Percentiles rank a stretch among this genome's conserved stretches.
These are phyloP conservation scores for Trichoplusia ni DNA, from an alignment of 1,140 invertebrate genomes.

Conservation along the genomic window DNA sequence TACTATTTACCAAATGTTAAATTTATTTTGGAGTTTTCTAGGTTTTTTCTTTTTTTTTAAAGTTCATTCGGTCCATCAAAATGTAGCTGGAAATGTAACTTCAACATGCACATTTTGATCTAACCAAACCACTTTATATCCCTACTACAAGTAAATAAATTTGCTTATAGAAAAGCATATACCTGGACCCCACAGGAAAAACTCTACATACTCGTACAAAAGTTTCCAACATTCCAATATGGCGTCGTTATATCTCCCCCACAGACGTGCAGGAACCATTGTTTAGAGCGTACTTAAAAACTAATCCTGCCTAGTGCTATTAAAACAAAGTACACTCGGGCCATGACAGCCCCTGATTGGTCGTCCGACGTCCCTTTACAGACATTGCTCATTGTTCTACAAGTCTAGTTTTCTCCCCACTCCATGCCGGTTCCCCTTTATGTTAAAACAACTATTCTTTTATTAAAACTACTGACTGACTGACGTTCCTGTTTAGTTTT, in stretches of 20 bases:
- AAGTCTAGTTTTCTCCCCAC: slow-evolving; percentile 51
- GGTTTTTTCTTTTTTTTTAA: no score
- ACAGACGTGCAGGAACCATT: slow-evolving; percentile 45
- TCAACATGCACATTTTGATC: no score
- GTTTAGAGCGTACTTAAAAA: slow-evolving; percentile 70
- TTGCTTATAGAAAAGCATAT: background rate
- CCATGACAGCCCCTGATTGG: slow-evolving; percentile 64
- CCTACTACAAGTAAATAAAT: background rate
- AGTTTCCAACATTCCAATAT: slow-evolving; percentile 31
- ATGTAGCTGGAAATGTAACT: no score
- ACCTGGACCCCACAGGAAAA: background rate
- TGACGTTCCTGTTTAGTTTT: slow-evolving; percentile 8
- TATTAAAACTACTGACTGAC: slow-evolving; percentile 29
- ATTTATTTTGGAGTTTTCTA: no score
- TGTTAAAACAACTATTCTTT: slow-evolving; percentile 21
- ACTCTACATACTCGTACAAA: slow-evolving; percentile 1
- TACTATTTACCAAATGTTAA: no score
- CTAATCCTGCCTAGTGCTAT: slow-evolving; percentile 73
- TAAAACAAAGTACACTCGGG: slow-evolving; percentile 67
- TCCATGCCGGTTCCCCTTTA: slow-evolving; percentile 26
- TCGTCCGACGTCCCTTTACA: slow-evolving; percentile 47
- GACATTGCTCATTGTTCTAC: slow-evolving; percentile 51
- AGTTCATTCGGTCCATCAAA: no score
- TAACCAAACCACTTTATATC: no score
- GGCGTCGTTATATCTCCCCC: slow-evolving; percentile 44